phyloP scores from a whole-genome alignment of 2,888 invertebrate genomes.

The Ephialtes manifestator region DNA sequence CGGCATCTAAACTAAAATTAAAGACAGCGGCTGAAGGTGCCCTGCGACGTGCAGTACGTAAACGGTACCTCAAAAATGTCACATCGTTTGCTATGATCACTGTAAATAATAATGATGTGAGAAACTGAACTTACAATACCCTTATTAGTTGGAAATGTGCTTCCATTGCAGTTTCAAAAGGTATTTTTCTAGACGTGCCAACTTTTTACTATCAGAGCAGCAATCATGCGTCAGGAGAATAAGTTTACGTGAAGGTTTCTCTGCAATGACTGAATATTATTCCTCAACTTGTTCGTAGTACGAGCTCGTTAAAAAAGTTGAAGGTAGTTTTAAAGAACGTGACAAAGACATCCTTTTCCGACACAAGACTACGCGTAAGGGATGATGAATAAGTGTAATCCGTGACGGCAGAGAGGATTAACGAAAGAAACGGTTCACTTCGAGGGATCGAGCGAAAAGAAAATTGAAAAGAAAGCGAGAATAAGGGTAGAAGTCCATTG shows the following conservation, averaged over 20 bases:
- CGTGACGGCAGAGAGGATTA: not conserved
- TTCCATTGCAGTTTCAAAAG: not conserved
- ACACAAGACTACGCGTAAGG: not conserved
- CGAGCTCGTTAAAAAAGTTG: constrained; percentile 17
- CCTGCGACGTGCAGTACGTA: not conserved
- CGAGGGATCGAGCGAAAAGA: constrained; percentile 11
- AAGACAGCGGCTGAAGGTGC: constrained; percentile 29
- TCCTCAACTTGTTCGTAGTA: not conserved
- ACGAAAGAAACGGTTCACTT: not conserved
- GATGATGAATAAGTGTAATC: constrained; percentile 5
- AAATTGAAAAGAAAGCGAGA: constrained; percentile 55
- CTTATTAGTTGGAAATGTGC: not conserved
- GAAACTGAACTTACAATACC: not conserved
- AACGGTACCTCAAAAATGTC: not conserved
- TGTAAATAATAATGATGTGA: no score
- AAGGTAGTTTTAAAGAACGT: not conserved
- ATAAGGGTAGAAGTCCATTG: constrained; percentile 73
- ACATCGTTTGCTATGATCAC: constrained; percentile 9
- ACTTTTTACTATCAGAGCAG: not conserved
- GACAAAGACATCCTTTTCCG: not conserved
- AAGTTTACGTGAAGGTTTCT: not conserved
- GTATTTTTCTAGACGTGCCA: not conserved
- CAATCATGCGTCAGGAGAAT: no score
- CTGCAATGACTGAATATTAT: constrained; percentile 25
- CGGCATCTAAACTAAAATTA: constrained; percentile 44